Percentiles rank a stretch among this genome's conserved stretches.
Conservation (phyloP, 1,140 invertebrate species). For the Camponotus floridanus region DNA sequence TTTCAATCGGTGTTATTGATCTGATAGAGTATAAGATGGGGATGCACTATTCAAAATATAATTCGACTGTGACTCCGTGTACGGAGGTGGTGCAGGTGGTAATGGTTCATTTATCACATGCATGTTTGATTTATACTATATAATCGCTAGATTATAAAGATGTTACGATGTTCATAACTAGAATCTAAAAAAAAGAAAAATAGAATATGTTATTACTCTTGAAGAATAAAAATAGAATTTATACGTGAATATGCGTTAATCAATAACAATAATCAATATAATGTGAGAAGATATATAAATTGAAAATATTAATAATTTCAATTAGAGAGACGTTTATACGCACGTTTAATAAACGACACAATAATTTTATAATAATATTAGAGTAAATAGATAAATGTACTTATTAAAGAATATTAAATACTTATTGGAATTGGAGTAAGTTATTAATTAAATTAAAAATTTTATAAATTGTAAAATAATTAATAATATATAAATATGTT, state of each 20-base stretch:
- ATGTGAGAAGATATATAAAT: too few species aligned
- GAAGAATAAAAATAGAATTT: background rate
- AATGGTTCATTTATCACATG: constrained; percentile 2
- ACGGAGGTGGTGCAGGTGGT: constrained; percentile 38
- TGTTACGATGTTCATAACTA: background rate
- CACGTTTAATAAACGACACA: too few species aligned
- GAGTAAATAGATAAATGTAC: too few species aligned
- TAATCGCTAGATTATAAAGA: background rate
- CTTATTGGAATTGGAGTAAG: too few species aligned
- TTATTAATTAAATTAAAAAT: too few species aligned
- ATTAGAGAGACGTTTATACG: too few species aligned
- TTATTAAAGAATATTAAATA: too few species aligned
- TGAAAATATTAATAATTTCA: too few species aligned
- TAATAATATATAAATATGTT: too few species aligned
- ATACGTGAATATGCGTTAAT: background rate
- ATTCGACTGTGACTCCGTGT: constrained; percentile 1
- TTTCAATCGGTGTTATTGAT: background rate
- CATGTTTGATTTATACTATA: constrained; percentile 25
- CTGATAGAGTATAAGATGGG: background rate
- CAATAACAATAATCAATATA: background rate
- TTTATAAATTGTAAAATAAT: too few species aligned
- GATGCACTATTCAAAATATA: background rate
- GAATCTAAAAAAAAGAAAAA: background rate
- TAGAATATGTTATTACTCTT: background rate
- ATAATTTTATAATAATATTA: too few species aligned